Evolutionary conservation across 1,140 invertebrate species (phyloP).

Genomic region (Sarcophaga bullata): DNA sequence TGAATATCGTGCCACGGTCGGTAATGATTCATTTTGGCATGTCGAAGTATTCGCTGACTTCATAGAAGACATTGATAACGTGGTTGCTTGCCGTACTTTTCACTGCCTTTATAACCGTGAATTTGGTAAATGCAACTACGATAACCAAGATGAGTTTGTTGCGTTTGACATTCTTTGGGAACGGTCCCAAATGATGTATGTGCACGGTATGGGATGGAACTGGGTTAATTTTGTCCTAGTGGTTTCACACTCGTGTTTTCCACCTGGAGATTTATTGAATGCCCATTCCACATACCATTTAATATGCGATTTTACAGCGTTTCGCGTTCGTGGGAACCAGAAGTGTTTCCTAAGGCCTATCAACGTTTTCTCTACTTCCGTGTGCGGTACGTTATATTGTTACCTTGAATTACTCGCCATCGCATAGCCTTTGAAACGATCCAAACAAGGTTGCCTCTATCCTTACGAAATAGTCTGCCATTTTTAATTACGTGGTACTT

Average conservation of each 20-base stretch:
- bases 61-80: constrained; percentile 40
- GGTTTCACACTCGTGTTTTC: constrained; percentile 41
- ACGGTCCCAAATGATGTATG: constrained; percentile 52
- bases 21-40: constrained; percentile 52
- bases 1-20: constrained; percentile 60
- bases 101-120: constrained; percentile 39
- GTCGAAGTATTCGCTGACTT: constrained; percentile 25
- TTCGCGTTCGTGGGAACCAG: constrained; percentile 49
- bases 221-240: constrained; percentile 41
- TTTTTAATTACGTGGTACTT: constrained; percentile 30
- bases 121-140: too few relatives aligned
- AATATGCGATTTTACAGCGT: constrained; percentile 46
- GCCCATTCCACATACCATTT: constrained; percentile 43
- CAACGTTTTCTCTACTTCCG: constrained; percentile 36
- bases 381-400: constrained; percentile 37
- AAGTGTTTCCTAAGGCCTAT: constrained; percentile 47
- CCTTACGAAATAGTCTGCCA: constrained; percentile 32
- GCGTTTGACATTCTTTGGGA: constrained; percentile 47
- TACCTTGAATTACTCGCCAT: constrained; percentile 15
- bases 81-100: constrained; percentile 48
- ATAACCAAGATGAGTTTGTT: constrained; percentile 53
- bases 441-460: constrained; percentile 34
- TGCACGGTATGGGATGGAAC: constrained; percentile 48
- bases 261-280: constrained; percentile 43
- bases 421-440: constrained; percentile 42